Base-by-base conservation (phyloP, 2,888 invertebrate species). In the Agrotis segetum region DNA sequence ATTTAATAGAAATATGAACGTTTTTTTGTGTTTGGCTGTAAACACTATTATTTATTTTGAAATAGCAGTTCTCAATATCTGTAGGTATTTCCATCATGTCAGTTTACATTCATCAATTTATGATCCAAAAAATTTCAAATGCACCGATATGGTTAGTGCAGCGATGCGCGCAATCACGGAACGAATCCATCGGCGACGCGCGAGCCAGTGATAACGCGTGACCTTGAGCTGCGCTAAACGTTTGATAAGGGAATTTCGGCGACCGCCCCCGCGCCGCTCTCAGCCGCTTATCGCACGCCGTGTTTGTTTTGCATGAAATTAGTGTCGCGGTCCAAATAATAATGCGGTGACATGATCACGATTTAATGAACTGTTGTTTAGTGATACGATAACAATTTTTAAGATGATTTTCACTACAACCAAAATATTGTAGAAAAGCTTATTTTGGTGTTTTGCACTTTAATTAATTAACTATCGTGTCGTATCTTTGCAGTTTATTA, bases 231-330 rank as follows among this genome's bases (percentile, higher is more conserved):
- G 90, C 88, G 91, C 90, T 93, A 91, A 92, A 90, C 92, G 88
- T 86, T 88, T 95, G 95, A 96, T 95, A 95, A 95, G 93, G 87
- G 91, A 94, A 94, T 90, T 95, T 96, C 90, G 95, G 95, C 92
- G 89, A 85, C 87, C 74, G 82, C 80, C 84, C 85, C 79, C 85
- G 74, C 86, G 80, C 81, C 87, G 86, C 88, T 89, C 90, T 89
- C 88, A 71, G 71, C 69, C 87, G 90, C 92, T 93, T 94, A 94
- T 94, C 93, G 85, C 87, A 78, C 81, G 83, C 83, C 83, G 75
- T 94, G 93, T 95, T 95, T 94, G 92, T 94, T 94, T 95, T 93
- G 91, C 91, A 93, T 91, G 84, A 92, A 92, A 93, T 93, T 94
- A 93, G 87, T 92, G 92, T 89, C 91, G 89, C 91, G 90, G 82